A percentile compares a stretch with the other conserved stretches of the same genome.
Evolutionary conservation across 2,113 vertebrate genomes (phyloP).

Genomic region (Morone chrysops): DNA sequence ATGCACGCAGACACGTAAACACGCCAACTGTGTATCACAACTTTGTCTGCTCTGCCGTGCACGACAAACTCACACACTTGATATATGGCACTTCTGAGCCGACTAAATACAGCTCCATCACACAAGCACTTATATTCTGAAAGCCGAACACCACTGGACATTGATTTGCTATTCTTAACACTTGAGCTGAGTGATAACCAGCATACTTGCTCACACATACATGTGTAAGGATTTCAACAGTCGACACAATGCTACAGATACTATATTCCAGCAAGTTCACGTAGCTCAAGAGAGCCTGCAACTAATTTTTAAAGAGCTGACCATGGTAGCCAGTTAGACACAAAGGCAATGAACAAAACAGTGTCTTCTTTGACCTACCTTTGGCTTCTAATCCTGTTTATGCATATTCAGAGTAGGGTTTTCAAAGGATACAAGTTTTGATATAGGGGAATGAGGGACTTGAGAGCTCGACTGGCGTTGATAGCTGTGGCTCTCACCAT

Average conservation of each 20-base stretch:
- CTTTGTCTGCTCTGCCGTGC: conserved; percentile 2
- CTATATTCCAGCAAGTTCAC: conserved; percentile 2
- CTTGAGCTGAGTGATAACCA: conserved; percentile 48
- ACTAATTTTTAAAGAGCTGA: not conserved
- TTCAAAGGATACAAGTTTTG: conserved; percentile 99
- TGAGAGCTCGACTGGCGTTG: conserved; percentile 97
- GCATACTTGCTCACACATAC: conserved; percentile 25
- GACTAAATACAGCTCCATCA: conserved; percentile 62
- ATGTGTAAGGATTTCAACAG: conserved; percentile 9
- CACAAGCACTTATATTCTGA: conserved; percentile 50
- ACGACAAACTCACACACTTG: not conserved
- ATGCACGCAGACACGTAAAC: not conserved
- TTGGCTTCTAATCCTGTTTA: not conserved
- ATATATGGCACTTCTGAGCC: conserved; percentile 63
- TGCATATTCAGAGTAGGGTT: not conserved
- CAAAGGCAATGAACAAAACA: not conserved
- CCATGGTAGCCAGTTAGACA: not conserved
- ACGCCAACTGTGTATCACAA: not conserved
- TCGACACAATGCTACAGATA: not conserved
- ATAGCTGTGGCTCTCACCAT: conserved; percentile 98
- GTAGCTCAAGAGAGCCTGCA: not conserved
- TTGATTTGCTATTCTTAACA: conserved; percentile 68
- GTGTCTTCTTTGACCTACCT: conserved; percentile 27
- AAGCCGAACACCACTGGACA: conserved; percentile 62
- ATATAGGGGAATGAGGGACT: conserved; percentile 97